Evolutionary conservation across 2,113 vertebrate species (phyloP).

Genomic region (Oncorhynchus tshawytscha): DNA sequence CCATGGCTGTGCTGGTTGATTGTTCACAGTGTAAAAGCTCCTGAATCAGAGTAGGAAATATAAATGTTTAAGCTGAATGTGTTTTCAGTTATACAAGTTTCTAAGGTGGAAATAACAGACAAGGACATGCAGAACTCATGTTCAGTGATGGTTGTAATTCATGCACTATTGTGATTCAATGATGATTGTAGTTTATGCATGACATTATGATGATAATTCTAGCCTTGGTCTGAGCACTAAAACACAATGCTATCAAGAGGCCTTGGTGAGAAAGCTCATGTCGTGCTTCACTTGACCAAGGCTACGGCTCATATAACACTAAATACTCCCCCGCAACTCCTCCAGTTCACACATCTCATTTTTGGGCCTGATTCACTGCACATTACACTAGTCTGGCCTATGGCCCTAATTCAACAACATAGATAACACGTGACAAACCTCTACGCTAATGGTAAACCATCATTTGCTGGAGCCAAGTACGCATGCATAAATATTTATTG

Average conservation of each 20-base stretch:
- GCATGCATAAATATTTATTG: not conserved
- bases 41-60: constrained; percentile 42
- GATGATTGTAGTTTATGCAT: not conserved
- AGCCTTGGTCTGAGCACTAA: not conserved
- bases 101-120: constrained; percentile 2
- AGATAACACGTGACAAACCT: not conserved
- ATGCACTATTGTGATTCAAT: not conserved
- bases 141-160: not conserved
- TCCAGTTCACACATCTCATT: constrained; percentile 2
- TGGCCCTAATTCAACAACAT: not conserved
- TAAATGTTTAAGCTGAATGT: not conserved
- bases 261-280: not conserved
- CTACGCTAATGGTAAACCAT: not conserved
- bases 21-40: constrained; percentile 27
- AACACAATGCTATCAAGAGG: constrained; percentile 4
- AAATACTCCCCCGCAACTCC: constrained; percentile 3
- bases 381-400: not conserved
- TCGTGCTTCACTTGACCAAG: constrained; percentile 12
- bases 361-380: not conserved
- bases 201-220: too few relatives aligned
- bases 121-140: not conserved
- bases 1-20: not conserved
- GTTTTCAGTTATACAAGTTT: constrained; percentile 1
- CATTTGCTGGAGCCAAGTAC: not conserved
- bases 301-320: constrained; percentile 7